Base-by-base conservation (phyloP, 2,888 invertebrate species). In the Rotaria magnacalcarata region DNA sequence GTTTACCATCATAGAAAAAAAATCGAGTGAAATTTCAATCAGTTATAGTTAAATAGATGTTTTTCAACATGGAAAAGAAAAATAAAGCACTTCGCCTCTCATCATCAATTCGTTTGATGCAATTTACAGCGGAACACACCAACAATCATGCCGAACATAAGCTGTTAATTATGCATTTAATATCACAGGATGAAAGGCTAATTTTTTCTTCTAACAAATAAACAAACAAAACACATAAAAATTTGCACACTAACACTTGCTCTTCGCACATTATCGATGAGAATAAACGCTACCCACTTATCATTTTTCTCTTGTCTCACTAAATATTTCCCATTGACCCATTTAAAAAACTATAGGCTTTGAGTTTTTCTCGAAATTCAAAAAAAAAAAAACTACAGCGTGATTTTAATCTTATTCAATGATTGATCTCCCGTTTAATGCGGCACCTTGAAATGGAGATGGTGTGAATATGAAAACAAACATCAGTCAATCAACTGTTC, bases 141-240 rank as follows among this genome's bases (percentile, higher is more conserved):
- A 67, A 67, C 67, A 67, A 67, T 67, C 67, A 67, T 41, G 67
- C 67, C 67, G 67, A 67, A 67, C 34, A 67, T 67, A 67, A 67
- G 67, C 67, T 67, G 67, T 67, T 67, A 67, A 67, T 67, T 67
- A 67, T 34, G 67, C 34, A 67, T 67, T 34, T 67, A 67, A 67
- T 67, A 67, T 67, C 67, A 67, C 19, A 67, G 34, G 67, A 67
- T 67, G 67, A 67, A 67, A 67, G 34, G 67, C 67, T 67, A 67
- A 67, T 67, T 67, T 27, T 27, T 60, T 60, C 27, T 2, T 41
- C 10, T 27, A 5, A 67, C 34, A 16, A 67, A 67, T 67, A 67
- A 67, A 67, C 34, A 67, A 67, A 67, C 34, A 67, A 67, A 67
- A 67, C 19, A 19, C 19, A 34, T 67, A 16, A 0, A 67, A 67